phyloP scores from a whole-genome alignment of 1,140 invertebrate species.

The Helicoverpa zea region DNA sequence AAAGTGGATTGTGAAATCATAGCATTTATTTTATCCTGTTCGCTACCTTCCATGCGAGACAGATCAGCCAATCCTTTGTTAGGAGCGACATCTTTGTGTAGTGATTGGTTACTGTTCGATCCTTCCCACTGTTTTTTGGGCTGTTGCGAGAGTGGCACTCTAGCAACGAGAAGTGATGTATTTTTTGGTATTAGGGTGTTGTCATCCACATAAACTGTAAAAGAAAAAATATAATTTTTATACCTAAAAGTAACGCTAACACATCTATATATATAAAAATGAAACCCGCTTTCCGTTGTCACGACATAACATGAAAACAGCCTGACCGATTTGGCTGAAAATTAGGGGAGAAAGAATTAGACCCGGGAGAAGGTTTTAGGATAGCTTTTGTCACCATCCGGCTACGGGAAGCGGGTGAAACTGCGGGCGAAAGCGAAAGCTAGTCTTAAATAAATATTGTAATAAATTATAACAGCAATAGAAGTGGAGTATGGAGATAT shows the following conservation, averaged over 20 bases:
- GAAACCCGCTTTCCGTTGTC: too few relatives aligned
- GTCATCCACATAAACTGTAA: constrained; percentile 96
- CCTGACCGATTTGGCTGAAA: too few relatives aligned
- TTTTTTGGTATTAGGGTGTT: constrained; percentile 97
- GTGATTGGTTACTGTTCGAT: constrained; percentile 69
- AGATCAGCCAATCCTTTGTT: constrained; percentile 92
- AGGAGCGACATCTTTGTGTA: constrained; percentile 84
- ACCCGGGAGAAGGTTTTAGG: too few relatives aligned
- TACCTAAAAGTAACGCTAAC: neutral
- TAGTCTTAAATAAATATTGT: too few relatives aligned
- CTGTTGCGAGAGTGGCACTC: constrained; percentile 94
- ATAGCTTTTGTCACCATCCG: too few relatives aligned
- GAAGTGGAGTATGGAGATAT: too few relatives aligned
- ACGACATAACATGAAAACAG: too few relatives aligned
- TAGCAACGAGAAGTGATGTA: constrained; percentile 97
- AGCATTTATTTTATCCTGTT: constrained; percentile 98
- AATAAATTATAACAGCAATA: too few relatives aligned
- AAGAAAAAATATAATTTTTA: constrained; percentile 3
- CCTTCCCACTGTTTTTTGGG: constrained; percentile 92
- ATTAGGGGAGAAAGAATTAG: too few relatives aligned
- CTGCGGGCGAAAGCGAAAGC: too few relatives aligned
- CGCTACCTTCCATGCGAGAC: constrained; percentile 95
- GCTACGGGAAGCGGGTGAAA: too few relatives aligned
- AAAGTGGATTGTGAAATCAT: constrained; percentile 98
- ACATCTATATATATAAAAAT: too few relatives aligned